phyloP scores from a whole-genome alignment of 2,797 vertebrate species.

The Lates japonicus region DNA sequence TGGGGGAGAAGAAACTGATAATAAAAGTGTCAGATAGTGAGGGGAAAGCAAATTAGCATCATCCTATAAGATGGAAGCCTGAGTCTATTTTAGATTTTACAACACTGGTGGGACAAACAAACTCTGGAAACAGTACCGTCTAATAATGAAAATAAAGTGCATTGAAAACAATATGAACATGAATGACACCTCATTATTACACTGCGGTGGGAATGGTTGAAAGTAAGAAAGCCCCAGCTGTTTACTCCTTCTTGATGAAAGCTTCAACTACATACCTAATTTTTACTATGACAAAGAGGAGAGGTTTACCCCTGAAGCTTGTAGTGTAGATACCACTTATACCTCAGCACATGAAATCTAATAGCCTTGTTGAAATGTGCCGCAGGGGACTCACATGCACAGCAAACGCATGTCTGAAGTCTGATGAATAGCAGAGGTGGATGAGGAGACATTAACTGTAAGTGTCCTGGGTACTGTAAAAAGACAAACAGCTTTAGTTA shows the following conservation, averaged over 20 bases:
- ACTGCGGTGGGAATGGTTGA: background rate
- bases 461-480: slow-evolving; percentile 81
- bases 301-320: slow-evolving; percentile 46
- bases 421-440: slow-evolving; percentile 84
- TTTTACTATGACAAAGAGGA: slow-evolving; percentile 43
- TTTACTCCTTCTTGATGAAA: slow-evolving; percentile 13
- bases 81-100: background rate
- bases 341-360: slow-evolving; percentile 70
- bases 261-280: slow-evolving; percentile 18
- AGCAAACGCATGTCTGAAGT: slow-evolving; percentile 74
- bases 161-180: background rate
- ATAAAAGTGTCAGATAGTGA: background rate
- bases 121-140: background rate
- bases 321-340: slow-evolving; percentile 50
- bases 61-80: background rate
- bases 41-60: slow-evolving; percentile 7
- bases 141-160: background rate
- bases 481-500: slow-evolving; percentile 88
- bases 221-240: background rate
- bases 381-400: slow-evolving; percentile 66
- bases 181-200: background rate
- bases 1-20: background rate
- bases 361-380: slow-evolving; percentile 74
- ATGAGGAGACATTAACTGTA: slow-evolving; percentile 81
- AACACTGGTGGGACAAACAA: slow-evolving; percentile 1